Evolutionary conservation across 2,888 invertebrate species (phyloP), one percentile per base, ranked within the genome.

Genomic region (Drosophila antonietae): DNA sequence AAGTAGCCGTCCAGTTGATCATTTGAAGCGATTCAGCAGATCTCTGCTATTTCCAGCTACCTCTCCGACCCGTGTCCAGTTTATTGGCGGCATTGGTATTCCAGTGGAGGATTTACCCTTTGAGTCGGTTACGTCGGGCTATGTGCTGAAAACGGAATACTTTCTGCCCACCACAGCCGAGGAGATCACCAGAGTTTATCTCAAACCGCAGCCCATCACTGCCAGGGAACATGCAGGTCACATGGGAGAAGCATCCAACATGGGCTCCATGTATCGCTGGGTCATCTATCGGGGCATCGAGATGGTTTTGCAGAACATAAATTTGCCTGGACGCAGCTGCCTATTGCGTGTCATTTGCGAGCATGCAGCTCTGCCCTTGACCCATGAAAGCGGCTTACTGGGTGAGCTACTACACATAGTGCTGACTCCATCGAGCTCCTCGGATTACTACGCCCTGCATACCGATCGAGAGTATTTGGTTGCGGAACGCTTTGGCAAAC

Each of bases 341-440:
- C 91, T 97, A 80, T 93, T 97, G 75, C 94, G 96, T 81, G 94
- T 95, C 78, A 96, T 97, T 90, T 97, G 97, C 90, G 96, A 97
- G 91, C 94, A 95, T 35, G 95, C 96, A 0, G 94, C 95, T 81
- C 93, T 94, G 71, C 95, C 96, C 58, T 94, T 96, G 88, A 94
- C 94, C 79, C 94, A 95, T 88, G 95, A 95, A 83, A 95, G 95
- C 83, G 96, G 96, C 7, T 93, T 97, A 85, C 94, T 96, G 75
- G 96, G 95, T 33, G 95, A 97, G 93, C 93, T 97, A 88, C 93
- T 96, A 76, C 95, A 96, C 93, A 95, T 96, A 81, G 92, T 96
- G 89, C 94, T 97, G 91, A 96, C 96, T 95, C 96, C 96, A 28
- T 96, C 96, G 10, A 94, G 95, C 44, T 96, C 96, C 0, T 92